These are phyloP conservation scores for Podarcis siculus DNA, from an alignment of 2,797 vertebrate species.

Conservation along the genomic window DNA sequence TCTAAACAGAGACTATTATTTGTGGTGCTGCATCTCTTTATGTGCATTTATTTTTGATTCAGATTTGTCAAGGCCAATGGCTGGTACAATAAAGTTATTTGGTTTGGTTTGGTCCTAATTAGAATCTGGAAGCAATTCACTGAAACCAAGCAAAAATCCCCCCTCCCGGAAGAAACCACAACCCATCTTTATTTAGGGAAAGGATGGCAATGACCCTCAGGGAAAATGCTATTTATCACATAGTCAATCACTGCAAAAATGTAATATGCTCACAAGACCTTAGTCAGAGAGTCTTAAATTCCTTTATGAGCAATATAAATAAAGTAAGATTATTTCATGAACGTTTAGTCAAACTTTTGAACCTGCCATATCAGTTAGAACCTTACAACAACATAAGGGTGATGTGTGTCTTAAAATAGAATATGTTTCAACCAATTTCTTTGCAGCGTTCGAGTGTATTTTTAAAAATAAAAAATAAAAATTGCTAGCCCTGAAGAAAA, in stretches of 20 bases:
- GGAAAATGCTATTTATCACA: neutral
- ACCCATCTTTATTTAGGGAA: neutral
- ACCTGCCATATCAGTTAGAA: slow-evolving; percentile 19
- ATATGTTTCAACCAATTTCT: slow-evolving; percentile 22
- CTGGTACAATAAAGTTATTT: too few relatives aligned
- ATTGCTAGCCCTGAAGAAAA: slow-evolving; percentile 15
- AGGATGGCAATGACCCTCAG: neutral
- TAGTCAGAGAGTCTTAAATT: neutral
- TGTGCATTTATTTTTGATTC: too few relatives aligned
- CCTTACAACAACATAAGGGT: neutral
- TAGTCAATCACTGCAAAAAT: neutral
- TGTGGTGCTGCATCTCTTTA: too few relatives aligned
- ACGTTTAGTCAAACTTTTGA: slow-evolving; percentile 33
- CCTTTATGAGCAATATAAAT: slow-evolving; percentile 19
- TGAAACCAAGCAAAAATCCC: neutral
- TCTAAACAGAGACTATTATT: too few relatives aligned
- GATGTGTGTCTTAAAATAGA: slow-evolving; percentile 52
- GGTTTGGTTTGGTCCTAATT: neutral
- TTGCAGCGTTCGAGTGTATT: neutral
- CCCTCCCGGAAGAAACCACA: neutral
- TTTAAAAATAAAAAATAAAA: neutral
- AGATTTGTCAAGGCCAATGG: too few relatives aligned
- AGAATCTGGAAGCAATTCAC: neutral
- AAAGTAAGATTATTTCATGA: slow-evolving; percentile 26
- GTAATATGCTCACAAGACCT: neutral